A percentile compares a stretch with the other conserved stretches of the same genome.
Conservation (phyloP, 2,113 vertebrate genomes). For the Gallinago undulata region DNA sequence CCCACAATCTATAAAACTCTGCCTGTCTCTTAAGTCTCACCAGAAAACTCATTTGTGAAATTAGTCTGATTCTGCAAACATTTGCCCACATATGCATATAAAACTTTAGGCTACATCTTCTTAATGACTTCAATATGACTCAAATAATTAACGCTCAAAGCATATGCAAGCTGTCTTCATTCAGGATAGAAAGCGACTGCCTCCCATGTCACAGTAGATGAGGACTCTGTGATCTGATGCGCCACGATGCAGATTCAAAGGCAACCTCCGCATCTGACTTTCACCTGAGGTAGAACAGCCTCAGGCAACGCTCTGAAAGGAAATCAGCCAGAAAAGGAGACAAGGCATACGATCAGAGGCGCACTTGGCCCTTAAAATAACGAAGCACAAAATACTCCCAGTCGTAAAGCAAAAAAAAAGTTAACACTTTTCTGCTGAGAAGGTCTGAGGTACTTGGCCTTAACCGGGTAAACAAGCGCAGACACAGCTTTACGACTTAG, state of each 20-base stretch:
- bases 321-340: neutral
- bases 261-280: neutral
- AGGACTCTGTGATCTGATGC: neutral
- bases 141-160: slow-evolving; percentile 20
- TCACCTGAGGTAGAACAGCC: neutral
- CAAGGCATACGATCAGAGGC: neutral
- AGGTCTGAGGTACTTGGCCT: neutral
- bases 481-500: neutral
- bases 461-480: neutral
- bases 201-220: neutral
- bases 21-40: neutral
- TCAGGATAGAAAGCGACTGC: neutral
- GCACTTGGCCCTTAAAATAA: neutral
- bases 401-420: neutral
- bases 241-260: neutral
- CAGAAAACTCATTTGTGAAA: neutral
- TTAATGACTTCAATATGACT: neutral
- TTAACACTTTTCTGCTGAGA: neutral
- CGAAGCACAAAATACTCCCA: neutral
- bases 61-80: neutral
- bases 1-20: neutral
- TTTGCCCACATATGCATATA: neutral
- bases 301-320: neutral
- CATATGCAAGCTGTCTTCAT: neutral
- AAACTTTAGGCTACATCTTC: neutral